Evolutionary conservation across 2,888 invertebrate species (phyloP), one percentile per base, ranked within the genome.

Genomic region (Coecobrya sp.): DNA sequence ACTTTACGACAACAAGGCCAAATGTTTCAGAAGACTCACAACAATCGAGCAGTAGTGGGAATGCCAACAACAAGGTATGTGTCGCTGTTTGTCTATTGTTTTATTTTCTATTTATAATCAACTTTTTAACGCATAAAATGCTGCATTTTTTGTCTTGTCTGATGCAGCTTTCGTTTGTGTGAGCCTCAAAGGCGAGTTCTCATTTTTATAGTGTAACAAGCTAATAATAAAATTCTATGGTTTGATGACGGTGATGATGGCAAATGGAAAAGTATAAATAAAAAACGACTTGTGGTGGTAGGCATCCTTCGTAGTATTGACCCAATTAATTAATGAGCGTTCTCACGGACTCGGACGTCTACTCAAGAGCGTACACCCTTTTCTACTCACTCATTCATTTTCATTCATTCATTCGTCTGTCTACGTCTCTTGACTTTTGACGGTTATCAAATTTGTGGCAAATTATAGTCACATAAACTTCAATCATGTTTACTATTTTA

Each of bases 1-100:
- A 94, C 86, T 94, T 94, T 91, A 94, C 93, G 19, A 62, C 93
- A 90, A 86, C 94, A 85, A 93, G 93, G 89, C 93, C 94, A 82
- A 94, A 93, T 90, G 86, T 85, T 84, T 90, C 90, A 87, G 93
- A 91, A 79, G 93, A 93, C 86, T 86, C 90, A 13, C 86, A 62
- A 62, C 65, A 62, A 62, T 45, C 65, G 45, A 79, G 73, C 73
- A 87, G 62, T 81, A 90, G 65, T 88, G 92, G 91, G 92, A 92
- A 92, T 86, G 86, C 86, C 88, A 93, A 93, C 36, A 36, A 36
- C 92, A 93, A 93, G 93, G 93, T 93, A 92, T 90, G 90, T 90
- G 90, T 90, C 22, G 16, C 19, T 73, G 25, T 87, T 22, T 45
- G n/a, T 49, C 19, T 86, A 11, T 87, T 55, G n/a, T 87, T 59